Evolutionary conservation across 2,113 vertebrate species (phyloP).

Genomic region (Bufo gargarizans): DNA sequence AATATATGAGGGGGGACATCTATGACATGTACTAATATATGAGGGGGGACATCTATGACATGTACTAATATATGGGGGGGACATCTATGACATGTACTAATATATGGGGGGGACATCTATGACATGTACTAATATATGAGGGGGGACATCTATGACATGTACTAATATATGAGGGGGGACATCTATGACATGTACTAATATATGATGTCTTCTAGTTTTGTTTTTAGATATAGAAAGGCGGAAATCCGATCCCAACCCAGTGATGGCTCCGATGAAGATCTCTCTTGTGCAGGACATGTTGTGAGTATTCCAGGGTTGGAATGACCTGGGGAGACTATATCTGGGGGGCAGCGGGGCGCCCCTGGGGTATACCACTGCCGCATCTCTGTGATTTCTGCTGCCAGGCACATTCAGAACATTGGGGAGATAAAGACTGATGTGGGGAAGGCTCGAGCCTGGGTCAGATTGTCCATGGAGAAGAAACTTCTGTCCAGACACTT

Average conservation of each 20-base stretch:
- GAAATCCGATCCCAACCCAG: slow-evolving; percentile 88
- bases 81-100: no score
- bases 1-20: no score
- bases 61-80: no score
- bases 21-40: no score
- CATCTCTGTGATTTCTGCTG: background rate
- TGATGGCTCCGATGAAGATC: slow-evolving; percentile 89
- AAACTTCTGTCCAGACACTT: slow-evolving; percentile 95
- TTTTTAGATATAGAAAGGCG: slow-evolving; percentile 92
- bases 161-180: no score
- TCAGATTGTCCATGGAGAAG: slow-evolving; percentile 98
- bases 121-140: no score
- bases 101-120: no score
- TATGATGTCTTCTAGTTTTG: slow-evolving; percentile 75
- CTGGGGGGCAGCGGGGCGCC: background rate
- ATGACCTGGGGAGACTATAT: background rate
- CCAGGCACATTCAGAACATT: slow-evolving; percentile 96
- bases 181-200: no score
- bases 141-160: no score
- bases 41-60: no score
- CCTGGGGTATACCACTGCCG: background rate
- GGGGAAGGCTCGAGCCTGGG: slow-evolving; percentile 97
- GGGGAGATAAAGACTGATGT: slow-evolving; percentile 98
- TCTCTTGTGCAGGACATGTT: slow-evolving; percentile 97
- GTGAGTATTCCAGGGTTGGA: slow-evolving; percentile 68